These are phyloP conservation scores for Arion vulgaris DNA, from an alignment of 1,140 invertebrate species.

Conservation along the genomic window DNA sequence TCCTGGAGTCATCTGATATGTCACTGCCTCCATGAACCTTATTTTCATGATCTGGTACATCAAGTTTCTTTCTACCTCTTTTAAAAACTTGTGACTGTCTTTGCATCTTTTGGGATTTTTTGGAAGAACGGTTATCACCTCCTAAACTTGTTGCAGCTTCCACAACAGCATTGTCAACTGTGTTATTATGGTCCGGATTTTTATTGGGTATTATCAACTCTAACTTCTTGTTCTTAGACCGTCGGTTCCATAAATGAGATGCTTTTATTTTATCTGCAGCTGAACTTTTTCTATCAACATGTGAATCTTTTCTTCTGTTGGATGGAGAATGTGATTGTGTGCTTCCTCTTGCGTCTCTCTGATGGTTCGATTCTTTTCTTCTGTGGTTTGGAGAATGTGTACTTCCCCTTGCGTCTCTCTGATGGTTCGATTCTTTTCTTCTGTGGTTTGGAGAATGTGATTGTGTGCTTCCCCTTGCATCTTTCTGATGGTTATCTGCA, in stretches of 20 bases:
- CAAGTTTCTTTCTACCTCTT: neutral
- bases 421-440: neutral
- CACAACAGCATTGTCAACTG: neutral
- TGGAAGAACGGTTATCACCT: neutral
- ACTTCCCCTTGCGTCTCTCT: too few relatives aligned
- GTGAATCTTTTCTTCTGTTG: too few relatives aligned
- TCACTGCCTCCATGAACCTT: slow-evolving; percentile 22
- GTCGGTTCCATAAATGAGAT: slow-evolving; percentile 31
- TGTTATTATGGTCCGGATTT: neutral
- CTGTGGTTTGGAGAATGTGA: slow-evolving; percentile 1
- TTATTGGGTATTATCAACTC: slow-evolving; percentile 23
- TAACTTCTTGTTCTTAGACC: slow-evolving; percentile 27
- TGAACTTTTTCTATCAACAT: neutral
- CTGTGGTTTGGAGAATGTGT: too few relatives aligned
- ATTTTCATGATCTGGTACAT: neutral
- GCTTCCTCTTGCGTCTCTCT: too few relatives aligned
- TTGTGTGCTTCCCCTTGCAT: neutral
- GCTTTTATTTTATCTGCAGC: neutral
- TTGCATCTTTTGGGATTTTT: neutral
- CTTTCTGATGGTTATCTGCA: neutral
- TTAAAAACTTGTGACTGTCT: neutral
- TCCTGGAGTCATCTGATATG: slow-evolving; percentile 28
- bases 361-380: neutral
- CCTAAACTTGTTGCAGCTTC: neutral
- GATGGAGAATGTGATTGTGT: too few relatives aligned